phyloP scores from a whole-genome alignment of 2,113 vertebrate genomes.

The Gopherus flavomarginatus region DNA sequence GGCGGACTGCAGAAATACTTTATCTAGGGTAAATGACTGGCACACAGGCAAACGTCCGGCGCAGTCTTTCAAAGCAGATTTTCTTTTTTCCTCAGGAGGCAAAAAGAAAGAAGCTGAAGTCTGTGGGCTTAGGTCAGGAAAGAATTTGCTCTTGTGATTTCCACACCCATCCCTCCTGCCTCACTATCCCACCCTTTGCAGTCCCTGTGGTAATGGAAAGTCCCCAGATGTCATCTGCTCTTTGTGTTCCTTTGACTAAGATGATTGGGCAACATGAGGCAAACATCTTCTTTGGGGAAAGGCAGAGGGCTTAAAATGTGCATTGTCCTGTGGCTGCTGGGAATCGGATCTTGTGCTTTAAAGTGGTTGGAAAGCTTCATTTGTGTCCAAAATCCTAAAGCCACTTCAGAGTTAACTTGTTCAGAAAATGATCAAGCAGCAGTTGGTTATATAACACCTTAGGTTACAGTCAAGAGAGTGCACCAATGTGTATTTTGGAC shows the following conservation, averaged over 20 bases:
- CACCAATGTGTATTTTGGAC: background rate
- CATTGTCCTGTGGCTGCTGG: background rate
- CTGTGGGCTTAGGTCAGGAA: background rate
- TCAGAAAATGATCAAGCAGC: background rate
- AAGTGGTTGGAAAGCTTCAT: background rate
- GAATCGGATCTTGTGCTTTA: background rate
- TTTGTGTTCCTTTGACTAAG: background rate
- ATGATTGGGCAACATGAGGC: background rate
- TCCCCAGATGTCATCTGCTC: background rate
- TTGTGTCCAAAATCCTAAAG: background rate
- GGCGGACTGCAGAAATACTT: background rate
- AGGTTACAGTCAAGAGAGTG: background rate
- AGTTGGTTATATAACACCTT: background rate
- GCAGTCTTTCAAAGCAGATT: background rate
- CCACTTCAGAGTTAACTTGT: too few relatives aligned
- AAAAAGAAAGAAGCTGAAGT: too few relatives aligned
- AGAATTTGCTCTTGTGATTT: background rate
- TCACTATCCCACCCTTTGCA: background rate
- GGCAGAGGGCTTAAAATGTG: rapidly evolving
- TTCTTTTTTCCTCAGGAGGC: background rate
- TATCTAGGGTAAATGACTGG: background rate
- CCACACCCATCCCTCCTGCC: background rate
- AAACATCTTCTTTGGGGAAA: background rate
- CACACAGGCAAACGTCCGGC: background rate
- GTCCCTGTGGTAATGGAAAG: rapidly evolving